Evolutionary conservation across 2,797 vertebrate genomes (phyloP).

Genomic region (Propithecus perrieri): DNA sequence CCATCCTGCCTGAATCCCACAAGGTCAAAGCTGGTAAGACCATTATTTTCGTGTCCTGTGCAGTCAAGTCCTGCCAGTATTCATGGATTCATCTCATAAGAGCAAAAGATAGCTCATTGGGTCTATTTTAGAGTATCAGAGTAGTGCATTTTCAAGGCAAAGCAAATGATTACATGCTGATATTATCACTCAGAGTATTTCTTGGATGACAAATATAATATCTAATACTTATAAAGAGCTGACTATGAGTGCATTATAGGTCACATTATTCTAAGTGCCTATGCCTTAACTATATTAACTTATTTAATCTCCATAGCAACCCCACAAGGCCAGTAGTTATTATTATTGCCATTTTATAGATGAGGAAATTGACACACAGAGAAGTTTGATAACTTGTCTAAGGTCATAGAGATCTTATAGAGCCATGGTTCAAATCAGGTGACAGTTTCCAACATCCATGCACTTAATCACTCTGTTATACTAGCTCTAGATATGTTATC

Average conservation of each 20-base stretch:
- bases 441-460: neutral
- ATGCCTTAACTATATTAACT: neutral
- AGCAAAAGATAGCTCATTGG: neutral
- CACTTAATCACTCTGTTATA: neutral
- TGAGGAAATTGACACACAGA: neutral
- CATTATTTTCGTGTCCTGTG: neutral
- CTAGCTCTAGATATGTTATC: neutral
- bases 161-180: neutral
- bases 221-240: neutral
- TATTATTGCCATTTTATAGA: neutral
- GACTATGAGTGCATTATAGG: neutral
- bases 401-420: neutral
- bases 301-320: neutral
- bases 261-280: neutral
- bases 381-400: neutral
- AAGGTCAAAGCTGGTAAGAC: neutral
- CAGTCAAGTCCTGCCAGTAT: neutral
- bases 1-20: neutral
- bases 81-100: neutral
- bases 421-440: neutral
- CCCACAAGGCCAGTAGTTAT: neutral
- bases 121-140: constrained; percentile 1
- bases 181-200: neutral
- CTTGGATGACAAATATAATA: neutral
- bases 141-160: neutral